These are phyloP conservation scores for Pangasius mekongensis DNA, from an alignment of 2,797 vertebrate species.

Conservation along the genomic window DNA sequence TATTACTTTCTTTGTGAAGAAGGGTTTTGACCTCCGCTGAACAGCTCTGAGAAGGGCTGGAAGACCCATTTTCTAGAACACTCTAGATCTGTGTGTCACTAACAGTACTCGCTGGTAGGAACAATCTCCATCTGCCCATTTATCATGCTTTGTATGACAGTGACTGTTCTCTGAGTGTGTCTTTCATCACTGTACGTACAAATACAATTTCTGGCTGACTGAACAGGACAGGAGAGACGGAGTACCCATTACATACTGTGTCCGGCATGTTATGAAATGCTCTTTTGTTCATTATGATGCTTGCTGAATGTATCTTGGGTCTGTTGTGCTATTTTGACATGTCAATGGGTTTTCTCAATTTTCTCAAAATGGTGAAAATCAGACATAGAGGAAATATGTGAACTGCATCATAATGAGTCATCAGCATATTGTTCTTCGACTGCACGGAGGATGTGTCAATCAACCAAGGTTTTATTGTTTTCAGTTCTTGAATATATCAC, in stretches of 20 bases:
- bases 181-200: constrained; percentile 12
- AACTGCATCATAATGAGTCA: not conserved
- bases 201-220: constrained; percentile 23
- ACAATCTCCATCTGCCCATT: constrained; percentile 24
- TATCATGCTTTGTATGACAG: not conserved
- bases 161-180: constrained; percentile 21
- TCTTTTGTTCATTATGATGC: constrained; percentile 26
- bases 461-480: not conserved
- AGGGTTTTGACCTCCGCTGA: not conserved
- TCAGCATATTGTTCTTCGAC: not conserved
- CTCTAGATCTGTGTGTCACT: constrained; percentile 3
- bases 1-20: not conserved
- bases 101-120: not conserved
- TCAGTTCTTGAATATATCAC: not conserved
- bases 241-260: constrained; percentile 16
- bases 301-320: not conserved
- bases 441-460: not conserved
- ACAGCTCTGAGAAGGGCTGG: not conserved
- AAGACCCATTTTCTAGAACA: not conserved
- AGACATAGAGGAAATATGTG: not conserved
- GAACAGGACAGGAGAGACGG: constrained; percentile 16
- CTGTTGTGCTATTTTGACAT: not conserved
- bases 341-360: not conserved
- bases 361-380: not conserved
- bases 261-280: constrained; percentile 32